Conservation (phyloP, 2,113 vertebrate species). For the Caracal caracal region DNA sequence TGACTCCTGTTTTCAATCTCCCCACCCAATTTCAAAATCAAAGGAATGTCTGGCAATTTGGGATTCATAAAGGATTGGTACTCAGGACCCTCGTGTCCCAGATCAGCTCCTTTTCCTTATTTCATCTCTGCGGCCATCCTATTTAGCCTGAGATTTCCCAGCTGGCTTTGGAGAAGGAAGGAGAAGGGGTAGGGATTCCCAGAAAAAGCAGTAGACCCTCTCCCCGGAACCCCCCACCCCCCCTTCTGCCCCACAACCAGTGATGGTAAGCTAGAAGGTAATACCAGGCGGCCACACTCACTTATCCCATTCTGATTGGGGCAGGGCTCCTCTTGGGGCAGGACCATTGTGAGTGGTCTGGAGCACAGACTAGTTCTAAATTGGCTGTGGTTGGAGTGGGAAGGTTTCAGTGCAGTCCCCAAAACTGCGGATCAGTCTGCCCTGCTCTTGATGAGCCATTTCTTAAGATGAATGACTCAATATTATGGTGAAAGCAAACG, state of each 20-base stretch:
- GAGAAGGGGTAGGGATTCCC: background rate
- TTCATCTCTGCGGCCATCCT: background rate
- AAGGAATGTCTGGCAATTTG: background rate
- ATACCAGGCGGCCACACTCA: background rate
- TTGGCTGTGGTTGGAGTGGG: background rate
- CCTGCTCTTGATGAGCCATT: slow-evolving; percentile 41
- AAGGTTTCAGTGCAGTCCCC: background rate
- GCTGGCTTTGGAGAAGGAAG: background rate
- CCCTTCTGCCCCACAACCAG: fast-evolving
- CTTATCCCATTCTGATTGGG: background rate
- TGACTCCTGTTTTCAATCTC: background rate
- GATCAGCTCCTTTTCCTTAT: background rate
- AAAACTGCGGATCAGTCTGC: slow-evolving; percentile 36
- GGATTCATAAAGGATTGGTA: background rate
- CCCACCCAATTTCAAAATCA: background rate
- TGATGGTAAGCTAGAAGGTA: background rate
- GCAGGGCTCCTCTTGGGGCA: background rate
- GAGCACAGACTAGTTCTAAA: slow-evolving; percentile 41
- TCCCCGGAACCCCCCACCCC: no score
- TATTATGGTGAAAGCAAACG: slow-evolving; percentile 69
- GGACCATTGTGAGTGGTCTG: background rate
- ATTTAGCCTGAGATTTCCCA: background rate
- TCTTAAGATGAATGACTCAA: slow-evolving; percentile 69
- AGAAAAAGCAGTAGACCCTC: background rate
- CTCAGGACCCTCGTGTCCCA: background rate